phyloP scores from a whole-genome alignment of 2,888 invertebrate species.

The Andrena marginata region DNA sequence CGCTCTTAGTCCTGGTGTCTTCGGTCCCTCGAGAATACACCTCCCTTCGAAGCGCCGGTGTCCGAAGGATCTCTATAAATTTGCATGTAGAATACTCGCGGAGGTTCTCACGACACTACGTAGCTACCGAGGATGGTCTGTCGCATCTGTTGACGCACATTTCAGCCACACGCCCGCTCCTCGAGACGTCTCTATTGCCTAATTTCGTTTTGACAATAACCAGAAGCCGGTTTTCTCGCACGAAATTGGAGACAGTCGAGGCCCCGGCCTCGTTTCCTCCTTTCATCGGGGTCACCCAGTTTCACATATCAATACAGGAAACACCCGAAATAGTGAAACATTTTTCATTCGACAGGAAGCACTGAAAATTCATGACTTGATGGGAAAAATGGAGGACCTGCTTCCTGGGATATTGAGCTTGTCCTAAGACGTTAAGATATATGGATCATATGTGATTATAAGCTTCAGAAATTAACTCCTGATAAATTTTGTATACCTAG shows the following conservation, averaged over 20 bases:
- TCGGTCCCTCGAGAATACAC: conserved; percentile 81
- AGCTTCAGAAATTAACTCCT: no score
- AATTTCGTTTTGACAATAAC: conserved; percentile 70
- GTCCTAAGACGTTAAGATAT: no score
- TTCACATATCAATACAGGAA: background rate
- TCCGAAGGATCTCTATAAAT: conserved; percentile 85
- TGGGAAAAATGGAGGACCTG: no score
- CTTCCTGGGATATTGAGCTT: no score
- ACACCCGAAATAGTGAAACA: background rate
- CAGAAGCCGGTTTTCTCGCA: conserved; percentile 59
- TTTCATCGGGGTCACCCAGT: conserved; percentile 7
- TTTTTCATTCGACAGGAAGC: background rate
- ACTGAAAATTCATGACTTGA: no score
- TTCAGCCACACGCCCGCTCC: conserved; percentile 37
- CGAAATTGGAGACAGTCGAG: conserved; percentile 54
- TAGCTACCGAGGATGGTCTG: conserved; percentile 60
- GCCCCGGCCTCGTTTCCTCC: conserved; percentile 12
- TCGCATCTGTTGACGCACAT: conserved; percentile 71
- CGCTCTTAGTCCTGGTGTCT: conserved; percentile 84
- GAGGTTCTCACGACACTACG: conserved; percentile 76
- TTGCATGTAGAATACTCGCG: conserved; percentile 84
- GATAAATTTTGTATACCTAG: no score
- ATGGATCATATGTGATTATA: no score
- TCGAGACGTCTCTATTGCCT: conserved; percentile 56
- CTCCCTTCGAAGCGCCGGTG: conserved; percentile 78